phyloP scores from a whole-genome alignment of 1,140 invertebrate genomes.

The Trissolcus basalis region DNA sequence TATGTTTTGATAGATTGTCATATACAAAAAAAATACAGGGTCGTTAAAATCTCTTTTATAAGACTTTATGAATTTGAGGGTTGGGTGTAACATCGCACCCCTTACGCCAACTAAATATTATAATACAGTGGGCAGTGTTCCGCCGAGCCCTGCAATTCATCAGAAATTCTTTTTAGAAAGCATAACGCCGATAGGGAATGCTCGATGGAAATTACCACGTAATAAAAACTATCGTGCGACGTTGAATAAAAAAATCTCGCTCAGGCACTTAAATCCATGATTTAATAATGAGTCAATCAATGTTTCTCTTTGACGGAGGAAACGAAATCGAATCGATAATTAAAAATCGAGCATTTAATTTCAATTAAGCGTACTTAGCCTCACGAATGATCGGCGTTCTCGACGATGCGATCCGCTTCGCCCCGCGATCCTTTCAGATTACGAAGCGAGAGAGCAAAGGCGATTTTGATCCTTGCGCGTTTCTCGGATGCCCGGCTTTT shows the following conservation, averaged over 20 bases:
- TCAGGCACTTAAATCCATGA: no score
- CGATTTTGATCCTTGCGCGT: slow-evolving; percentile 42
- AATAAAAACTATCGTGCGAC: not conserved
- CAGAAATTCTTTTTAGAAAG: not conserved
- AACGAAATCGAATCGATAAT: no score
- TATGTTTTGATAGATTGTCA: not conserved
- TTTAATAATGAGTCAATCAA: no score
- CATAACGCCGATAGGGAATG: not conserved
- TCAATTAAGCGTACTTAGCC: no score
- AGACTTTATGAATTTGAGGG: not conserved
- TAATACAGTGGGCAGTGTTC: not conserved
- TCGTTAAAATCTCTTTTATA: not conserved
- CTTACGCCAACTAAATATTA: no score
- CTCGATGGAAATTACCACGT: not conserved
- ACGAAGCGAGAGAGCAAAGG: slow-evolving; percentile 31
- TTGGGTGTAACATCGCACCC: no score
- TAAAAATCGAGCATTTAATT: no score
- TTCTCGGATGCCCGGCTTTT: slow-evolving; percentile 24
- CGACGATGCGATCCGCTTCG: slow-evolving; percentile 28
- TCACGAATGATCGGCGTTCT: slow-evolving; percentile 20
- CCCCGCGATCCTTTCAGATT: slow-evolving; percentile 37
- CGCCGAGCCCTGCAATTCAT: not conserved
- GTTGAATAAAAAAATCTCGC: not conserved
- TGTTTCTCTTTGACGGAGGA: no score
- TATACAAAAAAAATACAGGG: not conserved